These are phyloP conservation scores for Coleophora flavipennella DNA, from an alignment of 2,888 invertebrate species.

Conservation along the genomic window DNA sequence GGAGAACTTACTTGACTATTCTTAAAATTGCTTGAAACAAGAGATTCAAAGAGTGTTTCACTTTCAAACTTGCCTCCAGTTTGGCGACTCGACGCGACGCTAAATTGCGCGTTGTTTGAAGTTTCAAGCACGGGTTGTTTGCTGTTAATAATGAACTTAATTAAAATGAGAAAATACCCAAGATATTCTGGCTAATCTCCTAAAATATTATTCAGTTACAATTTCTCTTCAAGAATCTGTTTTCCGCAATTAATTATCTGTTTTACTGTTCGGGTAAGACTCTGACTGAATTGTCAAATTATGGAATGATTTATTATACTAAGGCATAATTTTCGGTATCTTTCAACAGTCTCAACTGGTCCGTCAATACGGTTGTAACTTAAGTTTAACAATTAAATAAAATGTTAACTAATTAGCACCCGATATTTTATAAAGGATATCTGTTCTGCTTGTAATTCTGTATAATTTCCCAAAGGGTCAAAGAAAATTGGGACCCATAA, in stretches of 20 bases:
- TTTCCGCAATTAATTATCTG: slow-evolving; percentile 3
- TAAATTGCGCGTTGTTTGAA: no score
- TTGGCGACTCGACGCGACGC: no score
- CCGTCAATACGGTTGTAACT: no score
- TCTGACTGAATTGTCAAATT: neutral
- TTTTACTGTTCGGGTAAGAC: slow-evolving; percentile 1
- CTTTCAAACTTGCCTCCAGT: no score
- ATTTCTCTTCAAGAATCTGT: slow-evolving; percentile 3
- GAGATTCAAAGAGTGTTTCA: no score
- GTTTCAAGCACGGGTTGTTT: slow-evolving; percentile 18
- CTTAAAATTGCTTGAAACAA: neutral
- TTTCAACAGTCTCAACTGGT: neutral
- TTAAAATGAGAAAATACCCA: slow-evolving; percentile 31
- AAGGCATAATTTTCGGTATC: neutral
- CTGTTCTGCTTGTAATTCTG: no score
- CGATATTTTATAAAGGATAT: no score
- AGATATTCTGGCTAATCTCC: slow-evolving; percentile 32
- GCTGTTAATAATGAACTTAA: slow-evolving; percentile 30
- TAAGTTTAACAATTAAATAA: no score
- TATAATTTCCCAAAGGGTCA: no score
- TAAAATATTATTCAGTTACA: slow-evolving; percentile 22
- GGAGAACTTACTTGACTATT: neutral
- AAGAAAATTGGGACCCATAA: no score
- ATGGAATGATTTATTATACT: neutral
- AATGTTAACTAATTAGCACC: no score